Base-by-base conservation (phyloP, 2,888 invertebrate species). In the Anticlea derivata region DNA sequence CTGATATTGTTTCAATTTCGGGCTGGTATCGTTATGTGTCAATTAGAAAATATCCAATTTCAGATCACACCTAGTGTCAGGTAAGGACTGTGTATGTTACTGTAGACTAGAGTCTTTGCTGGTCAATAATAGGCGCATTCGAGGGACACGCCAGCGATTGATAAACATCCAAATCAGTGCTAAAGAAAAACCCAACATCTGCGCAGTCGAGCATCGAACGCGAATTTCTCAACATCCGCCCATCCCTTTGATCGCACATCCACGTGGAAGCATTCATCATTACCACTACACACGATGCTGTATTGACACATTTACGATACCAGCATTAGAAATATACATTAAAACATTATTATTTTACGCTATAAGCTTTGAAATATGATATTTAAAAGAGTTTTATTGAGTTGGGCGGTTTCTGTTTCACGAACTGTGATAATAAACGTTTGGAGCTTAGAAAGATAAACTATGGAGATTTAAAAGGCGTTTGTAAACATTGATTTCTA, bases 221-320 rank as follows among this genome's bases (percentile, higher is more conserved):
- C 41, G 22, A 49, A 49, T 38, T 44, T 39, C 40, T 45, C 48
- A 54, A 52, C 63, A 61, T 60, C 62, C 61, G 58, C 29, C 8
- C 37, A 20, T 35, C 57, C 50, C 68, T 73, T 73, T 73, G 73
- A 74, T 65, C 51, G 10, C 40, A 30, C 35, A 23, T 35, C 11
- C 35, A 41, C 49, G 38, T 50, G 73, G 69, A 65, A 67, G 62
- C 73, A 69, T 73, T 58, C 68, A 73, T 74, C 73, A 74, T 64
- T 48, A 51, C 37, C 41, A 58, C 55, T 7, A 27, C 46, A 33
- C 51, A 26, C 39, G 22, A 10, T 6, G 37, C 55, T 71, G 71
- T 71, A 74, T 73, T 74, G 71, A 73, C 71, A 66, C 69, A 67
- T 74, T 73, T 71, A 74, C 66, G 70, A 70, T 61, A 50, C 50